Base-by-base conservation (phyloP, 2,797 vertebrate genomes). In the Peromyscus attwateri region DNA sequence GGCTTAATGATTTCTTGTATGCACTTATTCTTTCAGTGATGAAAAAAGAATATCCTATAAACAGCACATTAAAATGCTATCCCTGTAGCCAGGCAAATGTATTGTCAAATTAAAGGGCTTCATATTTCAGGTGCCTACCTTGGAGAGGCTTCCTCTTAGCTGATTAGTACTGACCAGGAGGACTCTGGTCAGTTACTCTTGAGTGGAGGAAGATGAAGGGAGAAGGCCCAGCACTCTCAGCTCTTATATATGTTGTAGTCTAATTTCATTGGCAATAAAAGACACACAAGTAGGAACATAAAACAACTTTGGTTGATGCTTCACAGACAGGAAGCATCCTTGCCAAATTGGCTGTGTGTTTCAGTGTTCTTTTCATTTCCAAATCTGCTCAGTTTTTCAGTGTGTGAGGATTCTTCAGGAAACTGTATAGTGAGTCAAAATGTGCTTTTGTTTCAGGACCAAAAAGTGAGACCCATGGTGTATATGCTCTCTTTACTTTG, bases 341-440 rank as follows among this genome's bases (percentile, higher is more conserved):
- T 97, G 95, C 94, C 95, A 97, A 89, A n/a, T 70, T 96, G 93
- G 68, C 89, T 75, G 31, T 95, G 60, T 71, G 70, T 40, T 94
- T 64, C n/a, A 55, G 37, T 29, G 6, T 82, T 71, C 4, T 21
- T 93, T 92, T 17, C 10, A 83, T 83, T 97, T 92, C 73, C 25
- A 43, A 88, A 60, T 40, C 19, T 1, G 31, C 34, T 84, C 83
- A 92, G 1, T 62, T 64, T 57, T 92, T 85, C 29, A 90, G 9
- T 52, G 66, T 66, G 87, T 90, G 43, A 4, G 43, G 13, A 70
- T 95, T 90, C 34, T n/a, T 84, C 2, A 71, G 52, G 83, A 92
- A 89, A 73, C 64, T 37, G 34, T 87, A 52, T 23, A 95, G 23
- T 88, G 43, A 96, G 23, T 76, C 77, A 87, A 37, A 77, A 87